Evolutionary conservation across 1,140 invertebrate genomes (phyloP), one percentile per base, ranked within the genome.

Genomic region (Meteorus sp.): DNA sequence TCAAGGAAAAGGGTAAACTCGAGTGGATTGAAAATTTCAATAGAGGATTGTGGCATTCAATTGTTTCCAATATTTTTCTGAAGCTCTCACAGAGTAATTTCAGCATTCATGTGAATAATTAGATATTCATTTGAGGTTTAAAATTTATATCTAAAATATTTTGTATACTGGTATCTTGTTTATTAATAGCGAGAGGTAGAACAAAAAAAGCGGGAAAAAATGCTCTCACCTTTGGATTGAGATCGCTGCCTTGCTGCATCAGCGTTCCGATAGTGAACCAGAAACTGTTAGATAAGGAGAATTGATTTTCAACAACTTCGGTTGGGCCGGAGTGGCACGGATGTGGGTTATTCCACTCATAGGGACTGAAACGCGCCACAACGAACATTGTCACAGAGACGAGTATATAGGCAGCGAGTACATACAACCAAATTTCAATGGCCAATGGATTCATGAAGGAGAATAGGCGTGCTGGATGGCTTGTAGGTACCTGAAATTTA

Each of bases 381-480:
- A 93, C 82, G 77, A 92, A 94, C 83, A 94, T 90, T 13, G 89
- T 91, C 58, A 92, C 82, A 1, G 89, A 91, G 17, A 92, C 90
- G 17, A 90, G 79, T 8, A 90, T 79, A 74, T 92, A 92, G 27
- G 89, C 89, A 0, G 88, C 86, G 6, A 92, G 74, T 45, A 91
- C 86, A 74, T 89, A 91, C 19, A 91, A 75, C 91, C 90, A 91
- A 56, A 94, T 92, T 70, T 92, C 89, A 47, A 89, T 85, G 1
- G 92, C 92, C 58, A 95, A 81, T 0, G 93, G 93, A 66, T 91
- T 88, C 80, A 95, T 87, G 75, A 95, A 95, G 2, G 91, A 92
- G 74, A 95, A 94, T 1, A 95, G 79, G 13, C 87, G 83, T 0
- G 91, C 88, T 41, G 87, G 86, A 58, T 89, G 88, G 60, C 85